These are phyloP conservation scores for Lacanobia oleracea DNA, from an alignment of 2,888 invertebrate genomes.

Conservation along the genomic window DNA sequence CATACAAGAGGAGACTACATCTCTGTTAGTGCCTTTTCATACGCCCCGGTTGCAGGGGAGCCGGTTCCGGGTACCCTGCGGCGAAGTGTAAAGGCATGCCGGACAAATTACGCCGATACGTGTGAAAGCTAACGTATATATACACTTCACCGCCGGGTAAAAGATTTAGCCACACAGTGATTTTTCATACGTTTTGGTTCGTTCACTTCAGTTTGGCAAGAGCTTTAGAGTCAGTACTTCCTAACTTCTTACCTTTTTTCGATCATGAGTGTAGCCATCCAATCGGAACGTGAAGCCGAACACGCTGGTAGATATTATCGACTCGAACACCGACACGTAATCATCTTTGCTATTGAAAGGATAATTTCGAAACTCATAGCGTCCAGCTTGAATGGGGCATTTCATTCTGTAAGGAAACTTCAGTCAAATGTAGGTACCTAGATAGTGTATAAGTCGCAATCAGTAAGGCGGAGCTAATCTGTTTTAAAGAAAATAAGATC, in stretches of 20 bases:
- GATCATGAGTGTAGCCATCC: slow-evolving; percentile 68
- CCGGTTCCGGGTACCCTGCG: too few relatives aligned
- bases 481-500: not conserved
- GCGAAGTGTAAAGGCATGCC: too few relatives aligned
- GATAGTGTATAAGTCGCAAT: not conserved
- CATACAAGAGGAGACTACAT: too few relatives aligned
- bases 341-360: slow-evolving; percentile 76
- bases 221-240: not conserved
- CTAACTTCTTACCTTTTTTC: slow-evolving; percentile 13
- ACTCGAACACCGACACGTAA: slow-evolving; percentile 73
- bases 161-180: too few relatives aligned
- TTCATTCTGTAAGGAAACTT: slow-evolving; percentile 68
- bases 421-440: not conserved
- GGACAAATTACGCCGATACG: too few relatives aligned
- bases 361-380: slow-evolving; percentile 72
- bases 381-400: slow-evolving; percentile 76
- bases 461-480: not conserved
- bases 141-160: too few relatives aligned
- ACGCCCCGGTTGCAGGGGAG: too few relatives aligned
- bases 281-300: slow-evolving; percentile 78
- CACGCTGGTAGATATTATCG: slow-evolving; percentile 80
- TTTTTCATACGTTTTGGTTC: too few relatives aligned
- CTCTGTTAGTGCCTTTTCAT: too few relatives aligned
- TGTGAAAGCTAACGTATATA: too few relatives aligned
- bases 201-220: not conserved